phyloP scores from a whole-genome alignment of 2,888 invertebrate genomes.

The Nomada fabriciana region DNA sequence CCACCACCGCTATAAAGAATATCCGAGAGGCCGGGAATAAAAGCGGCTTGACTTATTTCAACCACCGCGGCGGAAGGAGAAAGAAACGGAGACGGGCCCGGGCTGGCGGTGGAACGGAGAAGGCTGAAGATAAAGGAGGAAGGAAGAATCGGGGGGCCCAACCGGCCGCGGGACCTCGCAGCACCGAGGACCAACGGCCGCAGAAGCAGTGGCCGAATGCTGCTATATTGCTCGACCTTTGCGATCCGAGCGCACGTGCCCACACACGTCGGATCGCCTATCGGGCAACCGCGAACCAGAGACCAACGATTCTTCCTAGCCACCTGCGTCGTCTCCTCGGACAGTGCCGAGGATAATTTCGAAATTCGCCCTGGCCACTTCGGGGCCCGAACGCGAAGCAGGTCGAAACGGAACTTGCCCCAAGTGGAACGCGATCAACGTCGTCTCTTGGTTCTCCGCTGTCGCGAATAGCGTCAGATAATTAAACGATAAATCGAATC shows the following conservation, averaged over 20 bases:
- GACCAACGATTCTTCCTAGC: conserved; percentile 32
- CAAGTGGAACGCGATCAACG: conserved; percentile 17
- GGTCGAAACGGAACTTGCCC: not conserved
- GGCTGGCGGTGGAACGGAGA: conserved; percentile 18
- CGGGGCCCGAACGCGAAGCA: conserved; percentile 13
- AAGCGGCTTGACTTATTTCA: conserved; percentile 82
- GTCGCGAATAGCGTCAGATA: conserved; percentile 31
- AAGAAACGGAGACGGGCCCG: conserved; percentile 40
- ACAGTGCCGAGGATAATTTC: not conserved
- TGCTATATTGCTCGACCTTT: conserved; percentile 80
- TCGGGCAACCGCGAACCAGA: conserved; percentile 9
- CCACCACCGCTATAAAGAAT: conserved; percentile 79
- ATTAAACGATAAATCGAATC: conserved; percentile 48
- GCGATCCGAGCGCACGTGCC: conserved; percentile 76
- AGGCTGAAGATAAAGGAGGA: conserved; percentile 6
- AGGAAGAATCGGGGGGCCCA: conserved; percentile 49
- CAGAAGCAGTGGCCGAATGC: conserved; percentile 78
- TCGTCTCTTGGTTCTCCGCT: not conserved
- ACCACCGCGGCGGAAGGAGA: conserved; percentile 65
- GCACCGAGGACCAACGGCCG: conserved; percentile 53
- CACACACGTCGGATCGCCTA: conserved; percentile 72
- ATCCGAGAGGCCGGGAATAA: conserved; percentile 80
- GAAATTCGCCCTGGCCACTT: not conserved
- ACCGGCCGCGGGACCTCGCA: conserved; percentile 44
- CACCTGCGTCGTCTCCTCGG: not conserved